Evolutionary conservation across 2,888 invertebrate species (phyloP).

Genomic region (Rotaria socialis): DNA sequence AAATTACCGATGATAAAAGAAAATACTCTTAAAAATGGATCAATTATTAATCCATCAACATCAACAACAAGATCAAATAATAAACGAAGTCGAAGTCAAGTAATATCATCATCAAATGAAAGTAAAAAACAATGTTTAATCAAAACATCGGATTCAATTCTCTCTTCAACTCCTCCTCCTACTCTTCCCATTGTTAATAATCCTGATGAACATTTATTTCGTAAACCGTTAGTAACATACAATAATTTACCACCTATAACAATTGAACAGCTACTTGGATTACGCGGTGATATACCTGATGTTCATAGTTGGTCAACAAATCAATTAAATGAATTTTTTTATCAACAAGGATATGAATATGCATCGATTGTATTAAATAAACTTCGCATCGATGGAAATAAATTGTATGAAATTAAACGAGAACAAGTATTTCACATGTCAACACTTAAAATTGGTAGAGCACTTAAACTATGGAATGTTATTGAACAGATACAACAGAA

Average conservation of each 20-base stretch:
- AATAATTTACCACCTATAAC: slow-evolving; percentile 21
- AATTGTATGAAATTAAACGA: neutral
- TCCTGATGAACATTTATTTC: slow-evolving; percentile 4
- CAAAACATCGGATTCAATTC: neutral
- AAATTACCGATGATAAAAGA: neutral
- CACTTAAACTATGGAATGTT: slow-evolving; percentile 19
- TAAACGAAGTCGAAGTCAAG: neutral
- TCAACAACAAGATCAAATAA: neutral
- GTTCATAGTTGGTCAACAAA: slow-evolving; percentile 30
- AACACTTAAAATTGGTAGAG: slow-evolving; percentile 12
- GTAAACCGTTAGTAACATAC: neutral
- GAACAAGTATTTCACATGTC: slow-evolving; percentile 30
- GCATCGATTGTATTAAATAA: slow-evolving; percentile 2
- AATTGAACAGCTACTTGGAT: slow-evolving; percentile 17
- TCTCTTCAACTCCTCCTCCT: neutral
- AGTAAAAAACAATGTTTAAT: neutral
- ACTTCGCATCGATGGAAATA: slow-evolving; percentile 27
- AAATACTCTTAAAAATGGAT: neutral
- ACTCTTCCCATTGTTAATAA: neutral
- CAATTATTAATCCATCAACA: neutral
- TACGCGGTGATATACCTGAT: slow-evolving; percentile 33
- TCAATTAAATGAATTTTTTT: slow-evolving; percentile 10
- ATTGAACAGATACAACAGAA: slow-evolving; percentile 37
- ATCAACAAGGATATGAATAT: neutral
- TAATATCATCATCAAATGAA: neutral